Evolutionary conservation across 2,113 vertebrate genomes (phyloP), one percentile per base, ranked within the genome.

Genomic region (Nothobranchius furzeri): DNA sequence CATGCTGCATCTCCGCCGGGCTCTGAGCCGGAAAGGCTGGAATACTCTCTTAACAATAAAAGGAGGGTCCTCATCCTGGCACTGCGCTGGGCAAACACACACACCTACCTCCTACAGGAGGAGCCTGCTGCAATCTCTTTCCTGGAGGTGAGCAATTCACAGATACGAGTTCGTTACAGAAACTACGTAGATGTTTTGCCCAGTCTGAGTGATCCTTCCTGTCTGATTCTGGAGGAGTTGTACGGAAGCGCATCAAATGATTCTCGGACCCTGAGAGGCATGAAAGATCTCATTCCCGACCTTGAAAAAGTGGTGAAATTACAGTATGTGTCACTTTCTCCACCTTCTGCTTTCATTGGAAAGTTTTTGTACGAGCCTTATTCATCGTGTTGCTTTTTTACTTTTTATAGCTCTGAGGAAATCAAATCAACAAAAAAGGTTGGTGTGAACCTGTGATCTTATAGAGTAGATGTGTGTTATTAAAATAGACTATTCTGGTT

Each of bases 1-100:
- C 96, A 98, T 55, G 93, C 93, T 59, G 93, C 95, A 79, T 91
- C 95, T 74, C 96, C 95, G 0, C 96, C 96, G 68, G 96, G 96
- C 74, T 95, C 96, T 4, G 97, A 99, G 60, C 97, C 98, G 87
- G 97, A 99, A 87, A 94, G 95, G 70, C 75, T 96, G 92, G 96
- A 99, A 80, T 96, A 96, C 46, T 87, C 95, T 1, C 85, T 98
- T 70, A 96, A 95, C 91, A 95, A 89, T 55, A 99, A 99, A 87
- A 93, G 95, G 51, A 88, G 95, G 76, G 95, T 94, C 74, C 88
- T 98, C 70, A 95, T 94, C 54, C 91, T 99, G 89, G 92, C 96
- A 68, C 87, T 97, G 64, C 96, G 95, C 74, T 99, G 97, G 97
- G 93, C 95, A 0, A 90, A 89, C 69, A 77, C 93, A 15, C 94